Conservation (phyloP, 2,888 invertebrate genomes). For the Rapana venosa region DNA sequence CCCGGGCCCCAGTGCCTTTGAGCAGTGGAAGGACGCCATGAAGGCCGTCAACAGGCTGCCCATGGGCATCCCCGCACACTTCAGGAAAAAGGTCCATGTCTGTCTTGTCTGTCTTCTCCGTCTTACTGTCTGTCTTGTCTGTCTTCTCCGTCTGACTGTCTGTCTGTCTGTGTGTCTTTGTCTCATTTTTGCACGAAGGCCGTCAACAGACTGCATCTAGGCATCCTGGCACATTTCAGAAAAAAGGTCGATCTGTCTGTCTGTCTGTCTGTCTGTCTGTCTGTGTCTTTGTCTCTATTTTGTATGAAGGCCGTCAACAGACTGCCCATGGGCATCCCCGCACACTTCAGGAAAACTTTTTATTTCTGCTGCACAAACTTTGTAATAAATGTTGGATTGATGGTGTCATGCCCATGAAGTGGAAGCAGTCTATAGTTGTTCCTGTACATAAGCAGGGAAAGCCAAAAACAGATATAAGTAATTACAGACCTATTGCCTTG, state of each 20-base stretch:
- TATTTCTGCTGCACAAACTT: too few relatives aligned
- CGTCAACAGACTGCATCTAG: conserved; percentile 94
- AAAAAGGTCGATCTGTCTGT: conserved; percentile 84
- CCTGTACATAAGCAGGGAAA: too few relatives aligned
- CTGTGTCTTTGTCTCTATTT: too few relatives aligned
- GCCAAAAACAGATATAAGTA: too few relatives aligned
- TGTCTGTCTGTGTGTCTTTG: neutral
- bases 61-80: conserved; percentile 95
- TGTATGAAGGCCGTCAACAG: conserved; percentile 98
- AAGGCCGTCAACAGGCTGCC: conserved; percentile 95
- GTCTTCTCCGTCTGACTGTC: neutral
- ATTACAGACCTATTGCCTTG: too few relatives aligned
- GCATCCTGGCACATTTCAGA: conserved; percentile 95
- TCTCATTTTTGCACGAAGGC: too few relatives aligned
- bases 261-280: neutral
- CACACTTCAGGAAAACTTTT: conserved; percentile 94
- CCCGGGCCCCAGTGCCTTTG: conserved; percentile 85
- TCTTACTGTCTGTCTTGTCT: neutral
- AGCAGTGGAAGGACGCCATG: conserved; percentile 98
- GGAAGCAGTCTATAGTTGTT: too few relatives aligned
- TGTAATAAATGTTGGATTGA: too few relatives aligned
- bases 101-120: neutral
- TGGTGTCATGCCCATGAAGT: too few relatives aligned
- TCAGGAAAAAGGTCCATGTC: conserved; percentile 87
- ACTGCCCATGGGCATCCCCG: conserved; percentile 94